Base-by-base conservation (phyloP, 2,888 invertebrate species). In the Lasioglossum oenotherae region DNA sequence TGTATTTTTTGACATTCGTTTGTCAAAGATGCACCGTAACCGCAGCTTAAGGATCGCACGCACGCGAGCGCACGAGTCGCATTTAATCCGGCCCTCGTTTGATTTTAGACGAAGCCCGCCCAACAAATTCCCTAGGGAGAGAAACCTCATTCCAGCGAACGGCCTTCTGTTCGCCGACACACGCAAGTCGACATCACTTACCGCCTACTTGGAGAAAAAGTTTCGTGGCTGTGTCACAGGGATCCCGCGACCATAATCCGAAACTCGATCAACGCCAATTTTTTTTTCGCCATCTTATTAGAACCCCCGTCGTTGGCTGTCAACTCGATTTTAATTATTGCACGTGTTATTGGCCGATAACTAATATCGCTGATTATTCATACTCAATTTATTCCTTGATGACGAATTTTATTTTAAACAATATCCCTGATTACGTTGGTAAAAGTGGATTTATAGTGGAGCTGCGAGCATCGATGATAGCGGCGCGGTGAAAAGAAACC, bases 71-170 rank as follows among this genome's bases (percentile, higher is more conserved):
- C 14, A 67, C 71, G 71, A 23, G 44, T 35, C 19, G 72, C 82
- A 44, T 86, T 90, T 88, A 88, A 90, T 90, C 85, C 77, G 38
- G 38, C 67, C 41, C 86, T 84, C 80, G 80, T 90, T 89, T 89
- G 84, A 86, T 82, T 88, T 87, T 87, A 88, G 84, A 89, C 80
- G 84, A 86, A 84, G 72, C 44, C 41, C 57, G 35, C 76, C 73
- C 81, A 71, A 83, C 74, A 80, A 87, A 90, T 90, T 87, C 87
- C 72, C 67, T 53, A 46, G 82, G 78, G 85, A 75, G 80, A 38
- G 74, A 77, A 87, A 88, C 82, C 86, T 76, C 81, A 71, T 85
- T 82, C 78, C 80, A 53, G 75, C 57, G 79, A 46, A 76, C 78
- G 75, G 44, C 74, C 74, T 80, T 73, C 69, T 31, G 44, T 60